These are phyloP conservation scores for Globia sparganii DNA, from an alignment of 2,888 invertebrate species.

Conservation along the genomic window DNA sequence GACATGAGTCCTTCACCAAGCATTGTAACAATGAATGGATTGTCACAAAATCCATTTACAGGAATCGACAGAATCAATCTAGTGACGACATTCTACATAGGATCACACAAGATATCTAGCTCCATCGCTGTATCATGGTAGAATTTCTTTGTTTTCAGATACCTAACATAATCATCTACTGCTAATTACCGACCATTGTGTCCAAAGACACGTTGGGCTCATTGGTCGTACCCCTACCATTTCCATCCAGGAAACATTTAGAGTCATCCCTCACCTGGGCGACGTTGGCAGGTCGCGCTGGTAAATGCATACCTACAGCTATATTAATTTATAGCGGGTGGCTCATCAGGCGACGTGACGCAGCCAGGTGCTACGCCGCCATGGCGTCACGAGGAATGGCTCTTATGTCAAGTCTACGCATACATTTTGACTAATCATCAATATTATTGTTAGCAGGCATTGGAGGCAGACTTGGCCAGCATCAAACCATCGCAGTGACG, in stretches of 20 bases:
- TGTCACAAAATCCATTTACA: not conserved
- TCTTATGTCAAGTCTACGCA: not conserved
- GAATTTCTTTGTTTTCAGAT: not conserved
- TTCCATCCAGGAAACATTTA: not conserved
- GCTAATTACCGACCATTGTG: not conserved
- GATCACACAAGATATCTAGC: not conserved
- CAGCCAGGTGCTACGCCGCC: not conserved
- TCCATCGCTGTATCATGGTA: not conserved
- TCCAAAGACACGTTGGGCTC: not conserved
- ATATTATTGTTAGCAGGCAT: slow-evolving; percentile 62
- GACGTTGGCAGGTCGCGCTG: not conserved
- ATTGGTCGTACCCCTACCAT: not conserved
- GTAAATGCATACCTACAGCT: not conserved
- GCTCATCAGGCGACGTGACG: accelerated
- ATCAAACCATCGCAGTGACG: slow-evolving; percentile 44
- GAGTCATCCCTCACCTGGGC: not conserved
- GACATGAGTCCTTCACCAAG: not conserved
- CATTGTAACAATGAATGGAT: not conserved
- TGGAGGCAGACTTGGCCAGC: slow-evolving; percentile 71
- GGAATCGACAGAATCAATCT: not conserved
- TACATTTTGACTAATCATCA: slow-evolving; percentile 30
- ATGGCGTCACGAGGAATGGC: not conserved
- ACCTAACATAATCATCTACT: not conserved
- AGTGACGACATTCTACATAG: not conserved
- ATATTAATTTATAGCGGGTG: not conserved